These are phyloP conservation scores for Rhyacichthys aspro DNA, from an alignment of 2,797 vertebrate species.

Conservation along the genomic window DNA sequence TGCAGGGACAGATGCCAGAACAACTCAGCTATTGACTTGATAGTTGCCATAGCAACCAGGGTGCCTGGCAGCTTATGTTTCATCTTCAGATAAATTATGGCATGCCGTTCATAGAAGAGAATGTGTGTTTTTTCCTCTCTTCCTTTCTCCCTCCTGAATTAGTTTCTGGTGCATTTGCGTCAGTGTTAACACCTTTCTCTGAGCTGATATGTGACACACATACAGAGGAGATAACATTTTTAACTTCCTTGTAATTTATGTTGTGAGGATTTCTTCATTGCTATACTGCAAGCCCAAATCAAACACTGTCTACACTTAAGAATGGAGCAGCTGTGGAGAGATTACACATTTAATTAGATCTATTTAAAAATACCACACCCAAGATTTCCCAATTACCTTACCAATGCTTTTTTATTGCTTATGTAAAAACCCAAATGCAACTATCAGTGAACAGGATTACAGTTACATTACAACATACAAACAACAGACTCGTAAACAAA, in stretches of 20 bases:
- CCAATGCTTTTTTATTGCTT: too few species aligned
- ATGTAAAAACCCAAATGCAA: too few species aligned
- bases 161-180: slow-evolving; percentile 73
- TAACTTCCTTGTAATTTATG: slow-evolving; percentile 51
- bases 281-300: slow-evolving; percentile 2
- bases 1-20: slow-evolving; percentile 71
- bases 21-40: slow-evolving; percentile 73
- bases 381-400: not conserved
- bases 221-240: slow-evolving; percentile 60
- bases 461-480: too few species aligned
- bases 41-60: slow-evolving; percentile 78
- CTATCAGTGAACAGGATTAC: too few species aligned
- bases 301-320: not conserved
- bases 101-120: slow-evolving; percentile 66
- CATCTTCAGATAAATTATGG: slow-evolving; percentile 77
- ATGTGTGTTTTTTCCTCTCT: slow-evolving; percentile 35
- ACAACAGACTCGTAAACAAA: too few species aligned
- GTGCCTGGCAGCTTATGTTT: slow-evolving; percentile 75
- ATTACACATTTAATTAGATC: slow-evolving; percentile 1
- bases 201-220: slow-evolving; percentile 69
- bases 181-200: slow-evolving; percentile 63
- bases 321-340: not conserved
- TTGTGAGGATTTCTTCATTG: slow-evolving; percentile 19
- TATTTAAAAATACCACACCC: not conserved
- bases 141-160: slow-evolving; percentile 44